Base-by-base conservation (phyloP, 2,113 vertebrate species). In the Lepus europaeus region DNA sequence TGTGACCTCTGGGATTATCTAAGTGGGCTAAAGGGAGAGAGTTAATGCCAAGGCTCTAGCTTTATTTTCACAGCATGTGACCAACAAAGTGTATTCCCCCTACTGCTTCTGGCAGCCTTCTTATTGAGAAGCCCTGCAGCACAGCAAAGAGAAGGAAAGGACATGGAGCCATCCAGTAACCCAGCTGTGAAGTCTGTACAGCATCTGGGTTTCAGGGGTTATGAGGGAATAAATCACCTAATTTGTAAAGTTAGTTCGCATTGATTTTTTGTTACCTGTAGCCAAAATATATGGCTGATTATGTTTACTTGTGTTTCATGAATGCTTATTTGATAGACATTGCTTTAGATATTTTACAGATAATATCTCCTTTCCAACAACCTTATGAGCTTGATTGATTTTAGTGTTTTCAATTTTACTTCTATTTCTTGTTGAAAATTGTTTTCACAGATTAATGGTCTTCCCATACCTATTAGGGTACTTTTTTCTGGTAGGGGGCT, bases 171-270 rank as follows among this genome's bases (percentile, higher is more conserved):
- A 16, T 51, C 33, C 78, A 78, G 12, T 20, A 89, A 81, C 23
- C 59, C n/a, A 45, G 12, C 11, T 39, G 87, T 63, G 74, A 69
- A 93, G 1, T 70, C 56, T 77, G 23, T 14, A 81, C 9, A 36
- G 8, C n/a, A 13, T 96, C 63, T 88, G 51, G 19, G 93, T 95
- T 68, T 94, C 31, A 84, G 49, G 59, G 56, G 68, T 91, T 87
- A 77, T 80, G 53, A 79, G 12, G 39, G 72, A 88, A 76, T 61
- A 96, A 49, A 61, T 87, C 36, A 78, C 53, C 70, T 76, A 84
- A 95, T 68, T 84, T 78, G 70, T 56, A 85, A 91, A 95, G 45
- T 17, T 81, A 61, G 11, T 81, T 86, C 88, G 33, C 84, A 36
- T 76, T 78, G 39, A 10, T 87, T 63, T 84, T 87, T 70, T 33